These are phyloP conservation scores for Micropoecilia bifurca DNA, from an alignment of 2,797 vertebrate species.

Conservation along the genomic window DNA sequence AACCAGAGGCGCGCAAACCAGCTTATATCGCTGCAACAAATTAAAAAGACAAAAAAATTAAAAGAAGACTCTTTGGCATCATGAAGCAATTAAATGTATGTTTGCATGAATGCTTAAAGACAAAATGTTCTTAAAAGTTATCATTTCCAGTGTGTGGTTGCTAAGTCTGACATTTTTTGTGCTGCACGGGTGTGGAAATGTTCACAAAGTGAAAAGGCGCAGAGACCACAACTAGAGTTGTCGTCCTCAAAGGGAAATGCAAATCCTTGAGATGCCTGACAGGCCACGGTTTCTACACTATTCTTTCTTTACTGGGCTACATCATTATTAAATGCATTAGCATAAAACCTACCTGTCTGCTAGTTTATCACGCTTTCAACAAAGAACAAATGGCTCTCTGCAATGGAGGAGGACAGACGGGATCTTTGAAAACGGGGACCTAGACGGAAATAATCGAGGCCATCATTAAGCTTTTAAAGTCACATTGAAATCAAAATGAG, in stretches of 20 bases:
- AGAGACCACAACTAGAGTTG: not conserved
- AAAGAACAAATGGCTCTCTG: not conserved
- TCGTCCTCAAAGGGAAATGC: not conserved
- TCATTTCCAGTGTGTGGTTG: not conserved
- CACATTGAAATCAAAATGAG: not conserved
- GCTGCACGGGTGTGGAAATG: not conserved
- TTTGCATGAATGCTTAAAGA: not conserved
- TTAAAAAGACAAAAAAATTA: not conserved
- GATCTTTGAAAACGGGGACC: not conserved
- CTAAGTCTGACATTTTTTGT: not conserved
- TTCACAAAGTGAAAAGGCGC: not conserved
- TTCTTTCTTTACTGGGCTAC: not conserved
- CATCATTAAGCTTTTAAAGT: not conserved
- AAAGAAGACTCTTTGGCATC: no score
- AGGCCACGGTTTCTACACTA: not conserved
- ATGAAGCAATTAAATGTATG: not conserved
- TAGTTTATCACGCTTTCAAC: not conserved
- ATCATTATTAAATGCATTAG: not conserved
- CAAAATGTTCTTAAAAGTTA: not conserved
- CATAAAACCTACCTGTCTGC: not conserved
- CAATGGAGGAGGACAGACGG: not conserved
- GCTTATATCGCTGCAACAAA: slow-evolving; percentile 6
- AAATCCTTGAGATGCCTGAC: not conserved
- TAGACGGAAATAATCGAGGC: not conserved
- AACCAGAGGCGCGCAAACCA: not conserved